Evolutionary conservation across 2,888 invertebrate species (phyloP).

Genomic region (Dryocosmus kuriphilus): DNA sequence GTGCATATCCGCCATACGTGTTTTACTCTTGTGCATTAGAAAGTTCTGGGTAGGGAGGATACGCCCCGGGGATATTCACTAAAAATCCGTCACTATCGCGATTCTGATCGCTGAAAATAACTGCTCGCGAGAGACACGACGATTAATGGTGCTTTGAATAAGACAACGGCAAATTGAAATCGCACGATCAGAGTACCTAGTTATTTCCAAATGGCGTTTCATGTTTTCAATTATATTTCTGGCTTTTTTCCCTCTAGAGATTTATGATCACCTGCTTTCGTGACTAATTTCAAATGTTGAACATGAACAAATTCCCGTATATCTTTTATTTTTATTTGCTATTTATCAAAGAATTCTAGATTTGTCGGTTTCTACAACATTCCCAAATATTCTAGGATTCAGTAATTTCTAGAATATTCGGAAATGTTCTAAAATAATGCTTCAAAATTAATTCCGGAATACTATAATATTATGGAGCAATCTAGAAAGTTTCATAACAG

Average conservation of each 20-base stretch:
- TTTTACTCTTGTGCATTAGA: conserved; percentile 30
- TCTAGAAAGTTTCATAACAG: too few relatives aligned
- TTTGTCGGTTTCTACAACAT: too few relatives aligned
- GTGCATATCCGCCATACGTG: conserved; percentile 49
- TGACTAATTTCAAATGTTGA: conserved; percentile 4
- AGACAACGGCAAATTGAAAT: conserved; percentile 31
- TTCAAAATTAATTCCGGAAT: too few relatives aligned
- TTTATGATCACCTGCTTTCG: neutral
- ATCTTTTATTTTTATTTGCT: too few relatives aligned
- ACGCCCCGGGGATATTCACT: conserved; percentile 34
- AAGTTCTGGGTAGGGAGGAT: conserved; percentile 21
- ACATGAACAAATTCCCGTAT: neutral
- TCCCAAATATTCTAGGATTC: too few relatives aligned
- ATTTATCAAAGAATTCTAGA: too few relatives aligned
- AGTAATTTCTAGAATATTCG: too few relatives aligned
- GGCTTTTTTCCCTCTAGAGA: neutral
- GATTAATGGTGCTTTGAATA: conserved; percentile 25
- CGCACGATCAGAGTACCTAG: neutral
- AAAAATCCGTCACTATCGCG: conserved; percentile 31
- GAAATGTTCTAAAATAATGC: too few relatives aligned
- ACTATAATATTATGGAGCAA: too few relatives aligned
- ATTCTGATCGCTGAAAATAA: conserved; percentile 12
- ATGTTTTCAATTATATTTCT: conserved; percentile 15
- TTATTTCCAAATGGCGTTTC: conserved; percentile 16
- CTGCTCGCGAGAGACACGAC: neutral